Evolutionary conservation across 2,888 invertebrate species (phyloP), one percentile per base, ranked within the genome.

Genomic region (Nasonia oneida): DNA sequence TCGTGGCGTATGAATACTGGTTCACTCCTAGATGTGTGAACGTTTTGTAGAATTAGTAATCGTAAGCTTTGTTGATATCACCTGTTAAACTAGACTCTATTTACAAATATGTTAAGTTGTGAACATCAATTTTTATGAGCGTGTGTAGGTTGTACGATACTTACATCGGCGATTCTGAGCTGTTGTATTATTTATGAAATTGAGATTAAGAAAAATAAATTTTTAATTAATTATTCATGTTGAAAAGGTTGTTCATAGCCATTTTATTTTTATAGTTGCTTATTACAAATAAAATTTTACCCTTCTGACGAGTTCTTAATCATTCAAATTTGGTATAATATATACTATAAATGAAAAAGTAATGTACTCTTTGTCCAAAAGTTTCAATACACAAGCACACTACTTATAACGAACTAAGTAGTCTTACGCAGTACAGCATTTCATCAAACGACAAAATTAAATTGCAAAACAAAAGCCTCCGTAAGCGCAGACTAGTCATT

Each of bases 1-100:
- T 61, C 57, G 57, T 61, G 57, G 57, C 8, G 23, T n/a, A n/a
- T 61, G 6, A 8, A 61, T n/a, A 61, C 57, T 61, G 23, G 23
- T 61, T 61, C n/a, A n/a, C 57, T 61, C 57, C 57, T 61, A 18
- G 57, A 61, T 6, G 18, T n/a, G 57, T 61, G n/a, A 23, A 23
- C 57, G 14, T 67, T 67, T 67, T 29, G 33, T 67, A 67, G 12
- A 23, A 29, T 67, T 67, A 67, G 67, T 67, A 29, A 33, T 15
- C 10, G 29, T 15, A 67, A 67, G 33, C 67, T 67, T 33, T 67
- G 67, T 33, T 67, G 67, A 67, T 67, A 33, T 29, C 67, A 67
- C 15, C 33, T 67, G 33, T n/a, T 29, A 29, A 6, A 14, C 29
- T 67, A 67, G 33, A 67, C 3, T 67, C 29, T 67, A 67, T 67